phyloP scores from a whole-genome alignment of 1,140 invertebrate genomes.

The Listronotus bonariensis region DNA sequence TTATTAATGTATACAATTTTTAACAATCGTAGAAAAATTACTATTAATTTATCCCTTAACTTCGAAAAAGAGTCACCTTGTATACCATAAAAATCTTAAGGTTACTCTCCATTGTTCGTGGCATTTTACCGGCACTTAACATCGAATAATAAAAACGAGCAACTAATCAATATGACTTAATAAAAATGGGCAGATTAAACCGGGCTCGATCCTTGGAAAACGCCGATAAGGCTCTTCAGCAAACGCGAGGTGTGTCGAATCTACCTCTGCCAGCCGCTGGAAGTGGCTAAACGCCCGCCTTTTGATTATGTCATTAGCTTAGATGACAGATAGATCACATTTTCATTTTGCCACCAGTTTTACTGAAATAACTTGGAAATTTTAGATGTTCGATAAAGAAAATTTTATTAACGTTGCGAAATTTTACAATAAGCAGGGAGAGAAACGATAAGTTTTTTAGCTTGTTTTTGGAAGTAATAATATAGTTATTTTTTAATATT shows the following conservation, averaged over 20 bases:
- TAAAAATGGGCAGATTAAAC: slow-evolving; percentile 35
- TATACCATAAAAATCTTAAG: too few relatives aligned
- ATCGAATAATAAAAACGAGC: slow-evolving; percentile 15
- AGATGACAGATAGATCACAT: slow-evolving; percentile 50
- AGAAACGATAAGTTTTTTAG: too few relatives aligned
- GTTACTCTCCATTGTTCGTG: not conserved
- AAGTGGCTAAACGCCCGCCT: slow-evolving; percentile 42
- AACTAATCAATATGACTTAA: slow-evolving; percentile 36
- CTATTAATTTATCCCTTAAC: too few relatives aligned
- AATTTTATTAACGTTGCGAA: too few relatives aligned
- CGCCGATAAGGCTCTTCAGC: slow-evolving; percentile 33
- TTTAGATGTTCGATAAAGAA: not conserved
- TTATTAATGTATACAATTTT: too few relatives aligned
- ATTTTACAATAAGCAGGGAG: too few relatives aligned
- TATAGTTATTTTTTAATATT: too few relatives aligned
- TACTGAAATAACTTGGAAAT: slow-evolving; percentile 14
- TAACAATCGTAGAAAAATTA: too few relatives aligned
- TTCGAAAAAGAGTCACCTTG: too few relatives aligned
- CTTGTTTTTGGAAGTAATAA: too few relatives aligned
- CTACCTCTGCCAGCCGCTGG: slow-evolving; percentile 43
- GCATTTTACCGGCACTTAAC: slow-evolving; percentile 20
- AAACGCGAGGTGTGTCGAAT: slow-evolving; percentile 42
- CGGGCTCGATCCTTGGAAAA: slow-evolving; percentile 24
- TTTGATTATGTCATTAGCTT: slow-evolving; percentile 50
- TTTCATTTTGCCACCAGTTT: slow-evolving; percentile 41